A percentile compares a stretch with the other conserved stretches of the same genome.
phyloP scores from a whole-genome alignment of 2,797 vertebrate genomes.

The Apodemus agrarius region DNA sequence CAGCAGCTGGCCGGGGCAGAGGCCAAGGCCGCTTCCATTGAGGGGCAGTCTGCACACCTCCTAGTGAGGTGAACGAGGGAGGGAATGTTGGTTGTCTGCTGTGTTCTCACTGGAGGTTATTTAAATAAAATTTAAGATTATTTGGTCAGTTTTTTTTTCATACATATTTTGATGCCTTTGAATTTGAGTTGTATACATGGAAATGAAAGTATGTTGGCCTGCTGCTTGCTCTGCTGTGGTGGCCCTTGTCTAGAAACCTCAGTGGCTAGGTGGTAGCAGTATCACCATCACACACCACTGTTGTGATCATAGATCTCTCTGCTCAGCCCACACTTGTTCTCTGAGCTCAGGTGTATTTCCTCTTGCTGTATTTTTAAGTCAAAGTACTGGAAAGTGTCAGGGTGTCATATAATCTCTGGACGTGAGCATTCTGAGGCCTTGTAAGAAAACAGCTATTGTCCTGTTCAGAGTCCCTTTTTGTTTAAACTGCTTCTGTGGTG shows the following conservation, averaged over 20 bases:
- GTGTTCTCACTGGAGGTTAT: constrained; percentile 61
- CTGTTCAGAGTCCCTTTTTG: neutral
- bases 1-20: constrained; percentile 88
- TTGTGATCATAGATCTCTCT: neutral
- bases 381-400: neutral
- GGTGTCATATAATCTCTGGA: neutral
- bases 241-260: neutral
- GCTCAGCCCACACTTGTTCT: neutral
- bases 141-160: neutral
- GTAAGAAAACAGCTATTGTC: neutral
- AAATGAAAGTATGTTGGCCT: neutral
- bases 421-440: neutral
- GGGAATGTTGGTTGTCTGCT: neutral
- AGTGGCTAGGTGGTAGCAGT: neutral
- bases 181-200: neutral
- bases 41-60: neutral
- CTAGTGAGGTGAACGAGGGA: neutral
- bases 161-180: neutral
- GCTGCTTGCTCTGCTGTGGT: neutral
- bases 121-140: constrained; percentile 79
- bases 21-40: constrained; percentile 91
- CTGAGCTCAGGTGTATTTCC: neutral
- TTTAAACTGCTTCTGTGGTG: neutral
- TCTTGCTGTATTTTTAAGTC: neutral
- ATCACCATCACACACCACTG: neutral